These are phyloP conservation scores for Arenicola marina DNA, from an alignment of 2,888 invertebrate genomes.

Conservation along the genomic window DNA sequence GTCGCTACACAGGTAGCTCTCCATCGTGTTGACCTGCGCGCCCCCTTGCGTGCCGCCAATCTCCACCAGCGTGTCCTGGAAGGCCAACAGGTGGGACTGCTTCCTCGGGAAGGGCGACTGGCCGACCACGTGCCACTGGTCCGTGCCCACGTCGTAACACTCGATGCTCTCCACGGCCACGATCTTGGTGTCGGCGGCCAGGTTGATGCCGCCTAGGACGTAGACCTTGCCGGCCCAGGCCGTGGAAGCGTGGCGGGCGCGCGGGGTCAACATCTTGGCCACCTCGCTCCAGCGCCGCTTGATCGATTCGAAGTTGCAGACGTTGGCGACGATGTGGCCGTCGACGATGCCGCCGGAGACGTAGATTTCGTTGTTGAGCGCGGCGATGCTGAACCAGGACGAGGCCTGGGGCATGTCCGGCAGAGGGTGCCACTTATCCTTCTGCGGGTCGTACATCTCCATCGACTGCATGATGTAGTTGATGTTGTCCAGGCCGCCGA, in stretches of 20 bases:
- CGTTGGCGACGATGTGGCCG: conserved; percentile 45
- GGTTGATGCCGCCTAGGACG: conserved; percentile 53
- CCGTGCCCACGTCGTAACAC: conserved; percentile 47
- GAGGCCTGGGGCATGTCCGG: conserved; percentile 50
- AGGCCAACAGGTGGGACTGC: conserved; percentile 50
- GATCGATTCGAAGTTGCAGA: conserved; percentile 55
- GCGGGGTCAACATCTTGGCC: conserved; percentile 47
- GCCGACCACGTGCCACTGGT: conserved; percentile 50
- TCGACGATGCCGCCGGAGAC: conserved; percentile 57
- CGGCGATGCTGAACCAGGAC: conserved; percentile 51
- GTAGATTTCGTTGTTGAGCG: conserved; percentile 50
- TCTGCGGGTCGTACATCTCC: conserved; percentile 57
- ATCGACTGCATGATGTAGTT: conserved; percentile 46
- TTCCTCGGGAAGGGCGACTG: conserved; percentile 54
- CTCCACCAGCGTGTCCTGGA: conserved; percentile 51
- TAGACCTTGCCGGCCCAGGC: conserved; percentile 49
- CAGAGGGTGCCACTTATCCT: conserved; percentile 52
- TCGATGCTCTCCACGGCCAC: conserved; percentile 54
- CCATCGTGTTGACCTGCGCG: conserved; percentile 50
- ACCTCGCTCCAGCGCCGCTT: conserved; percentile 50
- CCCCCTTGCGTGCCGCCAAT: conserved; percentile 49
- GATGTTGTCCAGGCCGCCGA: conserved; percentile 41
- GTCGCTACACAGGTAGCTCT: conserved; percentile 49
- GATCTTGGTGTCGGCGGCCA: conserved; percentile 40
- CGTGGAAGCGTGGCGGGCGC: conserved; percentile 56